Conservation (phyloP, 2,113 vertebrate species). For the Seriola rivoliana region DNA sequence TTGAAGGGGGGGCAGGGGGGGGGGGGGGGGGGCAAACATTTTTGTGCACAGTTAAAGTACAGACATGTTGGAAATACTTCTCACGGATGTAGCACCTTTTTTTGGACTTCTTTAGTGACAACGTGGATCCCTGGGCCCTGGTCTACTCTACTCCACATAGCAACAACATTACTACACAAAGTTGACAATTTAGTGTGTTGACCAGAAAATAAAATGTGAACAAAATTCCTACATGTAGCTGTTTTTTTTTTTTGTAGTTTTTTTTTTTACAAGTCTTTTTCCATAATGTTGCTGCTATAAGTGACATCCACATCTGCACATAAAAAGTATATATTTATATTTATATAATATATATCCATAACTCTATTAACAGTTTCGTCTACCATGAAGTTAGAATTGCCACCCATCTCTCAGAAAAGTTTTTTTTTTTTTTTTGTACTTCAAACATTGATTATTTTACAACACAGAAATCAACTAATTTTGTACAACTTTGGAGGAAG, state of each 20-base stretch:
- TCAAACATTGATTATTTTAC: constrained; percentile 85
- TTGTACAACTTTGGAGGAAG: constrained; percentile 84
- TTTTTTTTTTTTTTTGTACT: constrained; percentile 66
- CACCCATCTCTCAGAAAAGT: constrained; percentile 79
- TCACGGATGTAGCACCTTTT: constrained; percentile 77
- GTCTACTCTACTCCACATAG: constrained; percentile 84
- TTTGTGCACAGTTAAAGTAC: constrained; percentile 62
- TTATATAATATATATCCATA: constrained; percentile 90
- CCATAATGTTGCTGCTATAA: constrained; percentile 86
- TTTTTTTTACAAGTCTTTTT: constrained; percentile 76
- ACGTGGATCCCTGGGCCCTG: constrained; percentile 75
- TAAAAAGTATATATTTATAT: constrained; percentile 90
- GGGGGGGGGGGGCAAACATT: constrained; percentile 48
- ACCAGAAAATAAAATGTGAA: constrained; percentile 83
- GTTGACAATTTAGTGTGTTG: constrained; percentile 83
- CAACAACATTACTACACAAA: constrained; percentile 87
- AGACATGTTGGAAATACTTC: constrained; percentile 62
- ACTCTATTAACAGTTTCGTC: constrained; percentile 88
- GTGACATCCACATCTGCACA: constrained; percentile 88
- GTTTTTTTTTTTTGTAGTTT: constrained; percentile 47
- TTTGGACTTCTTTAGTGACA: constrained; percentile 62
- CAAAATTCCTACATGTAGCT: constrained; percentile 82
- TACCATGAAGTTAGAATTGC: constrained; percentile 85
- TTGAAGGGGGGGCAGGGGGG: constrained; percentile 29
- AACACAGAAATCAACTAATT: constrained; percentile 84